Evolutionary conservation across 2,888 invertebrate genomes (phyloP).

Genomic region (Smittia aterrima): DNA sequence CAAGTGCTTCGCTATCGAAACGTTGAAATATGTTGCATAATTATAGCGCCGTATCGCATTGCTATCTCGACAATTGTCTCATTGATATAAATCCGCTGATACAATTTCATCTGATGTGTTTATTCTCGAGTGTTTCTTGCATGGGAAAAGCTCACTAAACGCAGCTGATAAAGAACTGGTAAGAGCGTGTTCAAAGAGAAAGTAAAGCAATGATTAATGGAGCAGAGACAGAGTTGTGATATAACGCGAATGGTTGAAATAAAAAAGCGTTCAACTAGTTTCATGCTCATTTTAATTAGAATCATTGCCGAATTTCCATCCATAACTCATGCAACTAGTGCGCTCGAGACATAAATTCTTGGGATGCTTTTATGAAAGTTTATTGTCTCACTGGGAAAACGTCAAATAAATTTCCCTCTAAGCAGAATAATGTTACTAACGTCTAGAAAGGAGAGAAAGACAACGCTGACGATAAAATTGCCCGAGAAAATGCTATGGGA

Average conservation of each 20-base stretch:
- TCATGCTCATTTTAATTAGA: no score
- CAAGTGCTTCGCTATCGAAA: no score
- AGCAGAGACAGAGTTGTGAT: background rate
- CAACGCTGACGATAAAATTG: background rate
- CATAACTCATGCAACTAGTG: background rate
- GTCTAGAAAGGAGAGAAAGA: background rate
- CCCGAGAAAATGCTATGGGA: background rate
- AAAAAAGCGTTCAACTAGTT: no score
- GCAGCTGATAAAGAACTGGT: conserved; percentile 3
- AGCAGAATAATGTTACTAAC: background rate
- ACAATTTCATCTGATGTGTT: background rate
- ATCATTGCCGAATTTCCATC: no score
- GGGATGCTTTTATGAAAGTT: background rate
- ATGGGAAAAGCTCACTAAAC: background rate
- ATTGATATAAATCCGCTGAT: background rate
- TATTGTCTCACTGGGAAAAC: conserved; percentile 31
- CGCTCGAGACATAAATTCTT: background rate
- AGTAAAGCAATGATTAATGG: background rate
- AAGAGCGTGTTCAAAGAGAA: background rate
- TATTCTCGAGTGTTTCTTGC: background rate
- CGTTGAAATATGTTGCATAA: conserved; percentile 1
- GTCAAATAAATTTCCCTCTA: conserved; percentile 18
- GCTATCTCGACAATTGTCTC: conserved; percentile 15
- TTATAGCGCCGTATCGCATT: background rate
- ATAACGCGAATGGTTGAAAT: no score